These are phyloP conservation scores for Knipowitschia caucasica DNA, from an alignment of 2,797 vertebrate genomes.

Conservation along the genomic window DNA sequence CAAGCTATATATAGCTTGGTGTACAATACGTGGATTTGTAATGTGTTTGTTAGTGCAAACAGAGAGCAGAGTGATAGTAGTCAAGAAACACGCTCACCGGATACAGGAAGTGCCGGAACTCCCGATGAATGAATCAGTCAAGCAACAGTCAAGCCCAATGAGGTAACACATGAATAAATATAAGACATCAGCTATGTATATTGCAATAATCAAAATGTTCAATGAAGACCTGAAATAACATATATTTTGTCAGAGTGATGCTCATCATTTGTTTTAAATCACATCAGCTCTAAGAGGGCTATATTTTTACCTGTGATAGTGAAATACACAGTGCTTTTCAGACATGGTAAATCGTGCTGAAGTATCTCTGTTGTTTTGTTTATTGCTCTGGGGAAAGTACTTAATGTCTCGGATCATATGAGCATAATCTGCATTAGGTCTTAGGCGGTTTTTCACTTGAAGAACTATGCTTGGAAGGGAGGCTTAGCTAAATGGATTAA, in stretches of 20 bases:
- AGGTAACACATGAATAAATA: too few species aligned
- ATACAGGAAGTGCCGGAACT: too few species aligned
- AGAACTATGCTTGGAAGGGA: conserved; percentile 39
- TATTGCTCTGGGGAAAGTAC: conserved; percentile 22
- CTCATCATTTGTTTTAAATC: neutral
- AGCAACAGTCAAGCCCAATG: too few species aligned
- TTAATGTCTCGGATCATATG: conserved; percentile 43
- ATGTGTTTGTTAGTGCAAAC: too few species aligned
- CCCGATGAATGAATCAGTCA: too few species aligned
- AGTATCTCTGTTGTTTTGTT: conserved; percentile 28
- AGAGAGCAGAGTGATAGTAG: too few species aligned
- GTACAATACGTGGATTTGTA: too few species aligned
- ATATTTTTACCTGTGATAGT: neutral
- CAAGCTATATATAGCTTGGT: too few species aligned
- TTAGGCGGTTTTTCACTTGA: conserved; percentile 36
- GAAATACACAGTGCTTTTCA: conserved; percentile 19
- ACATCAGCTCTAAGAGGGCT: neutral
- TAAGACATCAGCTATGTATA: too few species aligned
- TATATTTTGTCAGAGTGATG: too few species aligned
- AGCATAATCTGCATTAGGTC: conserved; percentile 41
- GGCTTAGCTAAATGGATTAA: conserved; percentile 64
- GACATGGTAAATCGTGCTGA: conserved; percentile 13
- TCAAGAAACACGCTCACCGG: too few species aligned
- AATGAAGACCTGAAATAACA: neutral
- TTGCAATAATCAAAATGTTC: neutral